A percentile compares a stretch with the other conserved stretches of the same genome.
These are phyloP conservation scores for Diploscapter pachys DNA, from an alignment of 1,140 invertebrate genomes.

Conservation along the genomic window DNA sequence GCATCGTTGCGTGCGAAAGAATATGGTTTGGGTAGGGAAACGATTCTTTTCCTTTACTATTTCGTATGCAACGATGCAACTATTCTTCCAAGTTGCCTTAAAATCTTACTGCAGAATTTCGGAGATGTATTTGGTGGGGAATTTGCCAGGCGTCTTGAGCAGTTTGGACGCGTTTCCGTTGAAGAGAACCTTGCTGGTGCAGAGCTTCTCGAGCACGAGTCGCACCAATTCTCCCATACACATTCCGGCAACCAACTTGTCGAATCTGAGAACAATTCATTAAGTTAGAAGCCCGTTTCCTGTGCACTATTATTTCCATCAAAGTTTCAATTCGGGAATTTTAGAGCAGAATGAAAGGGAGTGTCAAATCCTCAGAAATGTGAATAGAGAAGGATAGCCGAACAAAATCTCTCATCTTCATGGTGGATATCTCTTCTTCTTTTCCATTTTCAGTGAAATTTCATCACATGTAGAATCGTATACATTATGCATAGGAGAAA, in stretches of 20 bases:
- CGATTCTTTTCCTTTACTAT: no score
- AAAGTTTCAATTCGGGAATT: neutral
- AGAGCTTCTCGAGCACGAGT: conserved; percentile 73
- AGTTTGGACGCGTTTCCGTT: conserved; percentile 69
- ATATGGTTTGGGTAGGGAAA: no score
- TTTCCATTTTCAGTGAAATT: no score
- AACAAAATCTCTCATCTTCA: no score
- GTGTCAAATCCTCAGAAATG: neutral
- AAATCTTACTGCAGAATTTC: conserved; percentile 41
- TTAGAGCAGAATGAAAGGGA: neutral
- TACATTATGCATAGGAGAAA: no score
- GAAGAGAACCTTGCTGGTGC: conserved; percentile 73
- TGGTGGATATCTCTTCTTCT: no score
- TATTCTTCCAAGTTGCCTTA: neutral
- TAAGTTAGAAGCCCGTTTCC: conserved; percentile 6
- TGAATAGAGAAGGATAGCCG: no score
- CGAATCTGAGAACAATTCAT: conserved; percentile 66
- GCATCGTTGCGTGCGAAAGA: no score
- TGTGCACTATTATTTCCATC: no score
- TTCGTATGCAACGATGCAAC: no score
- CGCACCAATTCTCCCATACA: conserved; percentile 75
- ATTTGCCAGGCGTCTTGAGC: conserved; percentile 52
- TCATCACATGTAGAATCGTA: no score
- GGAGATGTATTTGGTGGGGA: conserved; percentile 53
- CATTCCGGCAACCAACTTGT: conserved; percentile 91